Base-by-base conservation (phyloP, 2,113 vertebrate species). In the Stegastes partitus region DNA sequence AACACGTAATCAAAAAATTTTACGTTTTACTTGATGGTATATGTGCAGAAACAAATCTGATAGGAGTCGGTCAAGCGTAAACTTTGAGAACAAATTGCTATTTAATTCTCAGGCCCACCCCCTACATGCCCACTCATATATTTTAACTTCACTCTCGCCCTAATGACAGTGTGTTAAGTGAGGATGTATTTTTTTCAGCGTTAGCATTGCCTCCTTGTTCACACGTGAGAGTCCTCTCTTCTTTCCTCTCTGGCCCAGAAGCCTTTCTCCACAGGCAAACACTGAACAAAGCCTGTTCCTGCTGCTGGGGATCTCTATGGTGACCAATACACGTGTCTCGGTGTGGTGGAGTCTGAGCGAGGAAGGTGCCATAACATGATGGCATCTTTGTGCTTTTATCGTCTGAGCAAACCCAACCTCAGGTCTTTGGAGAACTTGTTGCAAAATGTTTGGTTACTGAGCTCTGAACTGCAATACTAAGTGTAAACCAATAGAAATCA, bases 241-340 rank as follows among this genome's bases (percentile, higher is more conserved):
- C 68, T 82, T 84, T 85, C 82, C 74, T 83, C 58, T 49, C 66
- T 61, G 77, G 74, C 82, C 72, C 47, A 73, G 39, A 69, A 59
- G 58, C 58, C 21, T 84, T 82, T 83, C 87, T 74, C 69, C 51
- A 21, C 74, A 76, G 69, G 65, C 88, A 90, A 88, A 87, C 79
- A 88, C 62, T 37, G 39, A 4, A 93, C 89, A 90, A 91, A 91
- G 89, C 63, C 77, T 71, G 84, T 85, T 79, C 86, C 83, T 90
- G 81, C 84, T 68, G 83, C 56, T 10, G 51, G 25, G 62, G 66
- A 67, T 89, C 83, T 68, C 90, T 82, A 92, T 88, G 91, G 91
- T 26, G 82, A 83, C 89, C 81, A 49, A 8, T 5, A 31, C 70
- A 53, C 65, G n/a, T 72, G 45, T 25, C 83, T 72, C 21, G 3